Evolutionary conservation across 2,797 vertebrate genomes (phyloP).

Genomic region (Acanthiza pusilla): DNA sequence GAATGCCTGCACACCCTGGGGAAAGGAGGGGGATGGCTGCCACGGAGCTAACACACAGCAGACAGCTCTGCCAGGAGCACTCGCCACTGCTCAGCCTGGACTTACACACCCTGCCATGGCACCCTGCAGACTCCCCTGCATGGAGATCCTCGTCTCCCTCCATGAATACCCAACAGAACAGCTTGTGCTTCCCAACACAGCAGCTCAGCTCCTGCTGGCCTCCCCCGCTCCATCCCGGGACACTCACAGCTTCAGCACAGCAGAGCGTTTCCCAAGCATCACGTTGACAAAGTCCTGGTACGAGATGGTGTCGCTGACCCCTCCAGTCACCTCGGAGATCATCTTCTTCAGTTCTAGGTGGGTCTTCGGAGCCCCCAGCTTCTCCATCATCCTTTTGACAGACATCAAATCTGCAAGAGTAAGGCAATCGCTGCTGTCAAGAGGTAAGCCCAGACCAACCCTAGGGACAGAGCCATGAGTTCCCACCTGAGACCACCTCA

Average conservation of each 20-base stretch:
- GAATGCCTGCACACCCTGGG: neutral
- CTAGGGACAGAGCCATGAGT: neutral
- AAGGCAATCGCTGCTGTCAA: neutral
- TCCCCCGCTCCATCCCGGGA: neutral
- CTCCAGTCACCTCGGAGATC: conserved; percentile 92
- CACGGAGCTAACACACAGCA: no score
- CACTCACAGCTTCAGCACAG: conserved; percentile 96
- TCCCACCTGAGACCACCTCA: neutral
- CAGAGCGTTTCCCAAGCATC: conserved; percentile 96
- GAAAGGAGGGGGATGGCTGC: neutral
- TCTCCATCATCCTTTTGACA: conserved; percentile 98
- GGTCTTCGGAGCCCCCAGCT: conserved; percentile 94
- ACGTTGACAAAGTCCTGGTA: conserved; percentile 96
- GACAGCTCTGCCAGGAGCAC: no score
- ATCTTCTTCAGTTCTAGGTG: conserved; percentile 97
- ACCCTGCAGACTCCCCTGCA: neutral
- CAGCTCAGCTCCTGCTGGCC: neutral
- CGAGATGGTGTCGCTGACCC: conserved; percentile 89
- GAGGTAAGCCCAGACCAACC: neutral
- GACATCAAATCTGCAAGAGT: conserved; percentile 89
- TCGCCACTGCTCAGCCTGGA: neutral
- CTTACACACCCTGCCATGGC: neutral
- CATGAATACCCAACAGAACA: neutral
- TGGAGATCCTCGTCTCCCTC: neutral
- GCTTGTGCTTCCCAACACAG: neutral